Percentiles rank a stretch among this genome's conserved stretches.
Evolutionary conservation across 2,113 vertebrate genomes (phyloP).

Genomic region (Murina feae): DNA sequence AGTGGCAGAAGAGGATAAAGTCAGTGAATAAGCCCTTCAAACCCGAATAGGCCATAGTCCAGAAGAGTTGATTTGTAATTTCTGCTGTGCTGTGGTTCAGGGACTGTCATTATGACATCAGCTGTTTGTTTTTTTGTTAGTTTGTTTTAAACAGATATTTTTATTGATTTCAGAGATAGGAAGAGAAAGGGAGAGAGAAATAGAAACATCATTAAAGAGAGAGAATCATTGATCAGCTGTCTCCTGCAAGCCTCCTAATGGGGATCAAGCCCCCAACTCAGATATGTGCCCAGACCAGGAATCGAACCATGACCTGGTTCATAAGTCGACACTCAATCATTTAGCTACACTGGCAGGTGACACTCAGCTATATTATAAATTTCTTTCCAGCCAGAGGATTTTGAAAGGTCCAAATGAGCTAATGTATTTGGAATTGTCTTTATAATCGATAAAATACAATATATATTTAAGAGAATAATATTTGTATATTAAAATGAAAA

Average conservation of each 20-base stretch:
- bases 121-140: too few relatives aligned
- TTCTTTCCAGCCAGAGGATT: background rate
- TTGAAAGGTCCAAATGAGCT: constrained; percentile 10
- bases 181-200: too few relatives aligned
- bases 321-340: too few relatives aligned
- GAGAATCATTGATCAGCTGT: too few relatives aligned
- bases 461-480: background rate
- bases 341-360: too few relatives aligned
- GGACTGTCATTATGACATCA: background rate
- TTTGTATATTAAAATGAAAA: background rate
- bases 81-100: background rate
- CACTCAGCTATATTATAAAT: background rate
- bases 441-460: background rate
- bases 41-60: background rate
- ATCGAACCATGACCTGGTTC: too few relatives aligned
- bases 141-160: too few relatives aligned
- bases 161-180: too few relatives aligned
- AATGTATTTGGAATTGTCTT: background rate
- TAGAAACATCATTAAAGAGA: too few relatives aligned
- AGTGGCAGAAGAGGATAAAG: background rate
- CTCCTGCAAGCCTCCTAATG: too few relatives aligned
- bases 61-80: background rate
- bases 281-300: too few relatives aligned
- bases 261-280: too few relatives aligned
- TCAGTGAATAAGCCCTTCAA: background rate